Evolutionary conservation across 1,140 invertebrate species (phyloP), one percentile per base, ranked within the genome.

Genomic region (Chrysomallon squamiferum): DNA sequence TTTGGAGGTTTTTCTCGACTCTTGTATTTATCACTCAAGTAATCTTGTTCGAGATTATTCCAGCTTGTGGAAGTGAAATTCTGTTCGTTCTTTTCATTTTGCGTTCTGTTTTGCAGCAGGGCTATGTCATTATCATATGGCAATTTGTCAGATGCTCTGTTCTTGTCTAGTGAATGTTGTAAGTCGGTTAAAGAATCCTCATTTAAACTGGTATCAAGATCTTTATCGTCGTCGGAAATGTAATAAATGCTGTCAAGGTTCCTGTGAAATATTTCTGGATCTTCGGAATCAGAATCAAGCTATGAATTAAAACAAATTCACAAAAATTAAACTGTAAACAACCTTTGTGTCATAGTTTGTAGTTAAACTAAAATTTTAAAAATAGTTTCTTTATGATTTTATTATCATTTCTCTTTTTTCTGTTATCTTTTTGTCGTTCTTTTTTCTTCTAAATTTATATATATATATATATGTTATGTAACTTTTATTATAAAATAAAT

Each of bases 231-330:
- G 58, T 78, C 79, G 57, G 72, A 68, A 13, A 67, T 20, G 15
- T 66, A 49, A 25, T 65, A 35, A 0, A 66, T 45, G 11, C 71
- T 72, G 30, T 73, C 69, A 13, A 74, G 47, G 43, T 63, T 62
- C 30, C 76, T 66, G 25, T 81, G 76, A 49, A 81, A 79, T 52
- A 81, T 77, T 2, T 69, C 61, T n/a, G 76, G 73, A 49, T 81
- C 79, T 20, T 81, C 79, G 59, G 64, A 69, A 43, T 80, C 78
- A 20, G 78, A 80, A 29, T 74, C 75, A 11, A 78, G 60, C 78
- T 80, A 59, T 22, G 54, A 63, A 11, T 22, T 9, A 22, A 18
- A 33, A 38, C 20, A 27, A 15, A 56, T 56, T 56, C 29, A 5
- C n/a, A n/a, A n/a, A n/a, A n/a, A n/a, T n/a, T n/a, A n/a, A n/a